A percentile compares a stretch with the other conserved stretches of the same genome.
Conservation (phyloP, 2,113 vertebrate species). For the Pterocles gutturalis region DNA sequence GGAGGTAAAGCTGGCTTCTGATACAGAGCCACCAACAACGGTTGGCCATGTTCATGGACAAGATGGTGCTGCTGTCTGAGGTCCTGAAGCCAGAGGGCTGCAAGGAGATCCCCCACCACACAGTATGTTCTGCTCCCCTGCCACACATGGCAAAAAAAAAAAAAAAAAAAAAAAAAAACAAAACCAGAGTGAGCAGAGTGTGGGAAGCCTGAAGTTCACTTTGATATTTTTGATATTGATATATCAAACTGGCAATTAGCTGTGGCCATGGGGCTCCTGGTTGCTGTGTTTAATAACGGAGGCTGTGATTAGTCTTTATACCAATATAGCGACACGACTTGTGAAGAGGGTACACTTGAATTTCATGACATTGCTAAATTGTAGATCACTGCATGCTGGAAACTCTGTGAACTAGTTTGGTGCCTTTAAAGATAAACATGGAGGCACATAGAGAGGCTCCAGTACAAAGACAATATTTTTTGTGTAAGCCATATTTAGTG, state of each 20-base stretch:
- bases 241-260: background rate
- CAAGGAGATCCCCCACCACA: background rate
- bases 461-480: accelerated
- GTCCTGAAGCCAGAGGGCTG: background rate
- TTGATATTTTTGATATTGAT: no score
- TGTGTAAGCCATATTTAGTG: background rate
- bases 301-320: background rate
- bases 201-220: background rate
- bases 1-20: background rate
- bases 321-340: accelerated
- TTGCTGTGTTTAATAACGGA: background rate
- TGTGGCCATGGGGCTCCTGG: background rate
- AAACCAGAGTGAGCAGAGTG: background rate
- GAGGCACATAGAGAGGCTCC: background rate
- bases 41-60: accelerated
- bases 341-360: background rate
- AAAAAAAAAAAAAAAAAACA: background rate
- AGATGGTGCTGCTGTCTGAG: slow-evolving; percentile 4
- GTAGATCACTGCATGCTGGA: background rate
- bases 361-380: accelerated
- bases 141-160: background rate
- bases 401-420: background rate
- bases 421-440: background rate
- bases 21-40: accelerated
- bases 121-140: accelerated